Evolutionary conservation across 23 tunicate genomes (phyloP).

Genomic region (Botrylloides violaceus): DNA sequence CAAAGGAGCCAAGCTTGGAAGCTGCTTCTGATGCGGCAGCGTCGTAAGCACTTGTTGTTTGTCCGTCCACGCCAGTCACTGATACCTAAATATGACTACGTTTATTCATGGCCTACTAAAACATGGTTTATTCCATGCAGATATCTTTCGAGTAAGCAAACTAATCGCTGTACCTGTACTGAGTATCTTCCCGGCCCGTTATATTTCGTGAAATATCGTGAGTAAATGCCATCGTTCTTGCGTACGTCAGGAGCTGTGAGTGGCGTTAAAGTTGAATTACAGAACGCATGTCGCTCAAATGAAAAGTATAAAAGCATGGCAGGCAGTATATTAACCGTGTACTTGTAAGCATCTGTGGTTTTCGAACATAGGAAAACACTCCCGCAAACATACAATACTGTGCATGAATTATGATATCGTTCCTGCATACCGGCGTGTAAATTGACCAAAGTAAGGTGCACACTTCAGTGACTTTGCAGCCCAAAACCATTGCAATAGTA

Average conservation of each 20-base stretch:
- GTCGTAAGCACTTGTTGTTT: neutral
- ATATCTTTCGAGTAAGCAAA: neutral
- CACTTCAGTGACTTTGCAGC: no score
- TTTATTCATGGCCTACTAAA: neutral
- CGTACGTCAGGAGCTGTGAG: slow-evolving; percentile 77
- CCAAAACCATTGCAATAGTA: no score
- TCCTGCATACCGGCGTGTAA: no score
- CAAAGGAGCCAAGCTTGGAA: slow-evolving; percentile 26
- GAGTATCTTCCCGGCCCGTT: slow-evolving; percentile 58
- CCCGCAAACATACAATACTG: no score
- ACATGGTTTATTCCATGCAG: neutral
- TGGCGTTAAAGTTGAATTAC: neutral
- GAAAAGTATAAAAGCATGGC: no score
- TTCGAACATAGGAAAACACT: no score
- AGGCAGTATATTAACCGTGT: no score
- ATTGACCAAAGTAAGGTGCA: no score
- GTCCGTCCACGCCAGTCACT: slow-evolving; percentile 22
- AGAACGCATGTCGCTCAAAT: no score
- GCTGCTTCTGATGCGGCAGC: slow-evolving; percentile 23
- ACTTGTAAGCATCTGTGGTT: no score
- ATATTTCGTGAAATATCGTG: slow-evolving; percentile 69
- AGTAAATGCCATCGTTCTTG: slow-evolving; percentile 71
- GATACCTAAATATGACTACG: slow-evolving; percentile 16
- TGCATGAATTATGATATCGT: no score
- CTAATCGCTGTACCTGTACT: slow-evolving; percentile 40